Conservation (phyloP, 2,113 vertebrate genomes). For the Lepus europaeus region DNA sequence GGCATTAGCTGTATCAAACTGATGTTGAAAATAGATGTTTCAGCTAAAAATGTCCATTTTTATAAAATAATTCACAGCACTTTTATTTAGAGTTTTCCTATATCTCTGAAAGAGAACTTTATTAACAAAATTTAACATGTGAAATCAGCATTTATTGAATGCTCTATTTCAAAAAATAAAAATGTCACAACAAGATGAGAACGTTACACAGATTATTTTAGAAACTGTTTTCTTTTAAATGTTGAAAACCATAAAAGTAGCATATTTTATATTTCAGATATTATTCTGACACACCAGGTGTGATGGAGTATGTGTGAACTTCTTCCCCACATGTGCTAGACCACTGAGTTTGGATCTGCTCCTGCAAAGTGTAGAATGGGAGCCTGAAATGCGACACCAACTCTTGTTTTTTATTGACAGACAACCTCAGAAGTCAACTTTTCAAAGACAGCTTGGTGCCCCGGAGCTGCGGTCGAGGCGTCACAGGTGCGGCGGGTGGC, state of each 20-base stretch:
- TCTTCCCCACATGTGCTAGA: neutral
- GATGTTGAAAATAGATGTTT: neutral
- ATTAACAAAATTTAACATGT: neutral
- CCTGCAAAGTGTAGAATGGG: no score
- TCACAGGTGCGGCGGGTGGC: no score
- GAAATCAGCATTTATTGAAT: neutral
- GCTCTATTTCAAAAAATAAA: neutral
- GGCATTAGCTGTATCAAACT: neutral
- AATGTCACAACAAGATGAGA: neutral
- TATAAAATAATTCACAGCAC: neutral
- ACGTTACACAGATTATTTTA: neutral
- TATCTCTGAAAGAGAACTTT: neutral
- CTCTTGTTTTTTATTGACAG: neutral
- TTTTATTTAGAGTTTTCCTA: neutral
- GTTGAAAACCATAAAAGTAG: neutral
- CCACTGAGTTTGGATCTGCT: neutral
- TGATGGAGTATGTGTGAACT: neutral
- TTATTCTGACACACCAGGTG: neutral
- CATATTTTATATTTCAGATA: neutral
- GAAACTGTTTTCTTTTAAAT: neutral
- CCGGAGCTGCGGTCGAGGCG: neutral
- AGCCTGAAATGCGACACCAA: neutral
- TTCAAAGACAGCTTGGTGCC: no score
- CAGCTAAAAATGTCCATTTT: neutral
- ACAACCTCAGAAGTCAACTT: no score